These are phyloP conservation scores for Hiodon alosoides DNA, from an alignment of 2,113 vertebrate species.

Conservation along the genomic window DNA sequence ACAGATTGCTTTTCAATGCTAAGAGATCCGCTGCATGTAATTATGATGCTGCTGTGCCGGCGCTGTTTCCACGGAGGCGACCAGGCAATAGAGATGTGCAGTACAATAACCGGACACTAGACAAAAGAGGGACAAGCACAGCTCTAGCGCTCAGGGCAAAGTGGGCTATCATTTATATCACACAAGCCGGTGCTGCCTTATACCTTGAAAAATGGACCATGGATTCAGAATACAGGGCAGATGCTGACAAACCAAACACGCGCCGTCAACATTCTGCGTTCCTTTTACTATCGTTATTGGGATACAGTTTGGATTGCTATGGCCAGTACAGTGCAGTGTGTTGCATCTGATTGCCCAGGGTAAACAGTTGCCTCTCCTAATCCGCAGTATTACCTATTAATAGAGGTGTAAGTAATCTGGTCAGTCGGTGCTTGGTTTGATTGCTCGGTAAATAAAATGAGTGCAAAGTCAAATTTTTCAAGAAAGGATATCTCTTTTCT, in stretches of 20 bases:
- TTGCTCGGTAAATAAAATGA: slow-evolving; percentile 23
- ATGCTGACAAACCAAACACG: too few relatives aligned
- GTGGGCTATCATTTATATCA: too few relatives aligned
- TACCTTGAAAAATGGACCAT: too few relatives aligned
- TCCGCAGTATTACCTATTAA: slow-evolving; percentile 35
- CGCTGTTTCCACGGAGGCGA: background rate
- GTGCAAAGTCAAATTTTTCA: background rate
- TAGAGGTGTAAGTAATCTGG: slow-evolving; percentile 24
- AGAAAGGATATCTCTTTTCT: too few relatives aligned
- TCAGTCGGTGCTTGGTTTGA: slow-evolving; percentile 20
- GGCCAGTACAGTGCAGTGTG: slow-evolving; percentile 1
- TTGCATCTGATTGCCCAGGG: background rate
- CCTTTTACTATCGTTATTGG: too few relatives aligned
- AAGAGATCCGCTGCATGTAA: background rate
- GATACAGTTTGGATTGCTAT: too few relatives aligned
- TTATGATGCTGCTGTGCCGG: background rate
- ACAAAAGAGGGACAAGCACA: background rate
- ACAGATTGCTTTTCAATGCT: background rate
- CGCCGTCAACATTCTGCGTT: too few relatives aligned
- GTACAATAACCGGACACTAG: background rate
- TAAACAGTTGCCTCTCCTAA: slow-evolving; percentile 34
- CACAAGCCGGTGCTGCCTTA: too few relatives aligned
- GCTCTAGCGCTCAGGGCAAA: too few relatives aligned
- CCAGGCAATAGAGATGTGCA: background rate
- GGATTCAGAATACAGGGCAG: too few relatives aligned